Conservation (phyloP, 2,113 vertebrate genomes). For the Clinocottus analis region DNA sequence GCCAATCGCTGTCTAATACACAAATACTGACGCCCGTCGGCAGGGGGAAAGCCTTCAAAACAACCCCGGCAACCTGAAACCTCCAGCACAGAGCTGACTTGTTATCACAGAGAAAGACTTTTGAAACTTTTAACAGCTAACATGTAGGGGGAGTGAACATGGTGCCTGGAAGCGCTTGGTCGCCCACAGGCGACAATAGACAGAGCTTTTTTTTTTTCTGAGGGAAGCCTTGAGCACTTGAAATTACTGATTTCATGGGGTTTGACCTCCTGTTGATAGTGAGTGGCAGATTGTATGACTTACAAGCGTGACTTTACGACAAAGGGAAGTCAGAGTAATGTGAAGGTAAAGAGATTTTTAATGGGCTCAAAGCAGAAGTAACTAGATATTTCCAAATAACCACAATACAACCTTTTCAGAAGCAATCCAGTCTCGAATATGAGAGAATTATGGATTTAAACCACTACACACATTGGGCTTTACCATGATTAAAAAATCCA, state of each 20-base stretch:
- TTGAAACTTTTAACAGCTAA: neutral
- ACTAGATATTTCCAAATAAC: neutral
- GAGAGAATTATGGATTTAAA: neutral
- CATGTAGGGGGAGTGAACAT: neutral
- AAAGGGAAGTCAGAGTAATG: constrained; percentile 15
- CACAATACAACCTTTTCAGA: neutral
- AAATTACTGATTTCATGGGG: constrained; percentile 21
- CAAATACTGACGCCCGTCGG: neutral
- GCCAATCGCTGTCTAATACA: neutral
- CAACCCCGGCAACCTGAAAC: neutral
- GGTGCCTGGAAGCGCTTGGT: neutral
- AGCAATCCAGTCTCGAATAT: neutral
- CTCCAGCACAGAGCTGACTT: neutral
- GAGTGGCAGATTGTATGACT: constrained; percentile 29
- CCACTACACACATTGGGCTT: neutral
- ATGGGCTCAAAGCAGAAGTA: neutral
- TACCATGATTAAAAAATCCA: neutral
- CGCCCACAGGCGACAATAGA: neutral
- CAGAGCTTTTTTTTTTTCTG: neutral
- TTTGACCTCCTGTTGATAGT: constrained; percentile 6
- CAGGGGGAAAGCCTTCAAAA: neutral
- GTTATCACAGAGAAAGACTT: neutral
- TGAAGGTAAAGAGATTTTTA: neutral
- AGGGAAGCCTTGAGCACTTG: neutral
- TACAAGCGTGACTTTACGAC: constrained; percentile 13